Evolutionary conservation across 2,113 vertebrate species (phyloP).

Genomic region (Sceloporus tristichus): DNA sequence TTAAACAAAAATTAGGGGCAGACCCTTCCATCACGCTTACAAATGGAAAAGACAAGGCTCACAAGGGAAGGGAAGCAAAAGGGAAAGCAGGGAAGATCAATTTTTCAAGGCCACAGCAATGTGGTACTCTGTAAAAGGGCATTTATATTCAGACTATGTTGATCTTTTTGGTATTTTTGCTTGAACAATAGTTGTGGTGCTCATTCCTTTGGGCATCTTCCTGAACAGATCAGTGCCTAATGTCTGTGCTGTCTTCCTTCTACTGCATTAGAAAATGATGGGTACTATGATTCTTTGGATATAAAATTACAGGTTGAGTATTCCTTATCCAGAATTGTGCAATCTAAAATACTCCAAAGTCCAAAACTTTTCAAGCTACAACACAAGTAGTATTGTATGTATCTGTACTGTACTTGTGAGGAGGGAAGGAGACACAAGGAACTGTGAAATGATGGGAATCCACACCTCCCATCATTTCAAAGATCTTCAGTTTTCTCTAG

Average conservation of each 20-base stretch:
- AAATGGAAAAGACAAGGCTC: not conserved
- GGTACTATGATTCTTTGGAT: not conserved
- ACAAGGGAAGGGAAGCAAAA: not conserved
- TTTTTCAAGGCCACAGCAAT: not conserved
- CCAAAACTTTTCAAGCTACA: too few species aligned
- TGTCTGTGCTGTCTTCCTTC: not conserved
- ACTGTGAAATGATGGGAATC: too few species aligned
- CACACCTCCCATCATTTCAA: too few species aligned
- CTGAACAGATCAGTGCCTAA: not conserved
- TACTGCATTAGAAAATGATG: not conserved
- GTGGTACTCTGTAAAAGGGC: not conserved
- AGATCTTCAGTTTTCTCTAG: too few species aligned
- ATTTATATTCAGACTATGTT: not conserved
- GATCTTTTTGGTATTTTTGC: not conserved
- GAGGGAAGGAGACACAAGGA: too few species aligned
- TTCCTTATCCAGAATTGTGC: too few species aligned
- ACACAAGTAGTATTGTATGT: too few species aligned
- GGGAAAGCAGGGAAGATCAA: not conserved
- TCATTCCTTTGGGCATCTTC: not conserved
- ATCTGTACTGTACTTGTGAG: too few species aligned
- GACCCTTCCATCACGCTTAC: not conserved
- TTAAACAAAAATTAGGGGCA: not conserved
- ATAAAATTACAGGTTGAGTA: not conserved
- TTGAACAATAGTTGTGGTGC: not conserved
- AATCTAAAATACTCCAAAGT: too few species aligned